phyloP scores from a whole-genome alignment of 2,888 invertebrate genomes.

The Willowsia nigromaculata region DNA sequence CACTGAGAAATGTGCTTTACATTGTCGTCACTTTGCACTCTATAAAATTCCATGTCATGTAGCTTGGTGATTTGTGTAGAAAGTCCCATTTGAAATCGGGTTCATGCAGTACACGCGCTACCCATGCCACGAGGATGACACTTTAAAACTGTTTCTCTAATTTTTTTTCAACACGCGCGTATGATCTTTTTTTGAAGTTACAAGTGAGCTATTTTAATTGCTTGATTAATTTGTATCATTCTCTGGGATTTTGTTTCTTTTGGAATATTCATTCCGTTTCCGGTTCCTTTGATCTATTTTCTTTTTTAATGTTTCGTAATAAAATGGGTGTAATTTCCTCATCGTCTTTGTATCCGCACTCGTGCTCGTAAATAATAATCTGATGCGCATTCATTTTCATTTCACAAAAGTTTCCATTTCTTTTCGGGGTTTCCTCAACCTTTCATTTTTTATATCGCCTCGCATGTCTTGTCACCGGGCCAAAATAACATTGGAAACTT shows the following conservation, averaged over 20 bases:
- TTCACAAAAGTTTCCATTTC: no score
- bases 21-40: not conserved
- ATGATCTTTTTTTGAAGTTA: not conserved
- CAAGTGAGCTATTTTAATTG: not conserved
- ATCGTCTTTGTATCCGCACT: not conserved
- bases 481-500: not conserved
- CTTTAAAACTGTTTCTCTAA: not conserved
- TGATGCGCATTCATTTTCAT: no score
- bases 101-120: not conserved
- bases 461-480: not conserved
- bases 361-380: slow-evolving; percentile 4
- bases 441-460: not conserved
- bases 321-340: no score
- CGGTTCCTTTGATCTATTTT: not conserved
- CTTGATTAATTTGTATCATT: not conserved
- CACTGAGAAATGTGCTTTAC: slow-evolving; percentile 17
- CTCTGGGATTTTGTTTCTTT: not conserved
- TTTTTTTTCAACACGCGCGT: not conserved
- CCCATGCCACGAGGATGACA: not conserved
- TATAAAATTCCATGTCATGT: not conserved
- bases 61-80: not conserved
- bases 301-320: not conserved
- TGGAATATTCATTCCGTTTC: not conserved
- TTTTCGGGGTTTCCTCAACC: not conserved
- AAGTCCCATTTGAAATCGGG: not conserved